A percentile compares a stretch with the other conserved stretches of the same genome.
phyloP scores from a whole-genome alignment of 2,888 invertebrate species.

The Arenicola marina region DNA sequence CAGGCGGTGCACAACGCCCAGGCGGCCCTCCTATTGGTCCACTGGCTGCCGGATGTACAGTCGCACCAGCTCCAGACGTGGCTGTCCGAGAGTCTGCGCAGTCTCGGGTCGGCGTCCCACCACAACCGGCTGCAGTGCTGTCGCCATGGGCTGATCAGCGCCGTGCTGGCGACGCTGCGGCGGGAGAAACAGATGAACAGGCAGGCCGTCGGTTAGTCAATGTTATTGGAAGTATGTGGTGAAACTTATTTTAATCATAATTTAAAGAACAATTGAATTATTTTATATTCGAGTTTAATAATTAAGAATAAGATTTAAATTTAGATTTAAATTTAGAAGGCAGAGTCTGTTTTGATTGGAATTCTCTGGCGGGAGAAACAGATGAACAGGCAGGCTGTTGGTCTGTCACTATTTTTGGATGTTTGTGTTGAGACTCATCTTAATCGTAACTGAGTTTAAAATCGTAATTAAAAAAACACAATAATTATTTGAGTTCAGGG shows the following conservation, averaged over 20 bases:
- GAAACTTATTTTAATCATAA: too few relatives aligned
- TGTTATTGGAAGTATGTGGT: background rate
- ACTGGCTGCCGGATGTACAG: slow-evolving; percentile 65
- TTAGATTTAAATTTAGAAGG: too few relatives aligned
- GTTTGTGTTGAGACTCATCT: background rate
- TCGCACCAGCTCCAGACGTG: slow-evolving; percentile 61
- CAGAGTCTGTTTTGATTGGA: slow-evolving; percentile 61
- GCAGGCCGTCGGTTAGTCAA: slow-evolving; percentile 56
- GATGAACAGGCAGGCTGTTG: slow-evolving; percentile 61
- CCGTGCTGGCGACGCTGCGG: slow-evolving; percentile 63
- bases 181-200: slow-evolving; percentile 61
- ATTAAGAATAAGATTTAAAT: too few relatives aligned
- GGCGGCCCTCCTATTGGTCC: slow-evolving; percentile 64
- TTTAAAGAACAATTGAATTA: too few relatives aligned
- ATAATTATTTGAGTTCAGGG: too few relatives aligned
- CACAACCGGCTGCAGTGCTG: slow-evolving; percentile 67
- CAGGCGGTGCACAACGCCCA: slow-evolving; percentile 64
- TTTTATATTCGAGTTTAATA: too few relatives aligned
- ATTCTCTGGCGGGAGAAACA: slow-evolving; percentile 62
- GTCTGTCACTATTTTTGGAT: slow-evolving; percentile 42
- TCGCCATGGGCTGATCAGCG: slow-evolving; percentile 64
- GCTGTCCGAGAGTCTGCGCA: slow-evolving; percentile 57
- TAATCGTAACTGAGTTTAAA: too few relatives aligned
- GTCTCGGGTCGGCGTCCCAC: slow-evolving; percentile 55
- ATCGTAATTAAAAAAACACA: too few relatives aligned